A percentile compares a stretch with the other conserved stretches of the same genome.
Conservation (phyloP, 2,797 vertebrate genomes). For the Eleutherodactylus coqui region DNA sequence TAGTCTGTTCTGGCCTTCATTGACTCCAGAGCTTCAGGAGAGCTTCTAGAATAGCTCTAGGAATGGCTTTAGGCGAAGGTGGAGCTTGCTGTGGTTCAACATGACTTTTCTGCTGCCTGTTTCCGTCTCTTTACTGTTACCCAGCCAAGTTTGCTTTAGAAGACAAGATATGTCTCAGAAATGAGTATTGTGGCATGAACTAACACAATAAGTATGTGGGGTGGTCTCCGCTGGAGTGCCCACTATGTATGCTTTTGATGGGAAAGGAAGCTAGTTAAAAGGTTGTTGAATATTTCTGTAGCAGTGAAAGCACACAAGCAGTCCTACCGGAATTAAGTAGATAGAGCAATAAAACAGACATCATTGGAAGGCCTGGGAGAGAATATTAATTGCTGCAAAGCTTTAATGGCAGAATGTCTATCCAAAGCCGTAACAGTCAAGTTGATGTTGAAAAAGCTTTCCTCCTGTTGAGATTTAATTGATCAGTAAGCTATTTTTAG, state of each 20-base stretch:
- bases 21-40: not conserved
- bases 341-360: not conserved
- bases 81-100: not conserved
- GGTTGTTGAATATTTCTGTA: not conserved
- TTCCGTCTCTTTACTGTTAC: not conserved
- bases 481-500: not conserved
- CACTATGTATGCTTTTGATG: not conserved
- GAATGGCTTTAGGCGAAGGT: not conserved
- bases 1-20: not conserved
- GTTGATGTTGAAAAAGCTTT: not conserved
- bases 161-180: not conserved
- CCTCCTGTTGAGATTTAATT: not conserved
- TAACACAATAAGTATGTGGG: not conserved
- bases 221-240: not conserved
- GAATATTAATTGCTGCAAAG: not conserved
- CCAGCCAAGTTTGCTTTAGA: not conserved
- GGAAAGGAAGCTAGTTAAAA: not conserved
- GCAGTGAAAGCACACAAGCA: not conserved
- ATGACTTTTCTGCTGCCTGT: not conserved
- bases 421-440: not conserved
- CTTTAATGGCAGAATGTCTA: not conserved
- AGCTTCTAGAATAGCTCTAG: not conserved
- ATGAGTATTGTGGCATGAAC: not conserved
- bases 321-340: not conserved
- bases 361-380: not conserved